Evolutionary conservation across 2,797 vertebrate genomes (phyloP).

Genomic region (Luscinia megarhynchos): DNA sequence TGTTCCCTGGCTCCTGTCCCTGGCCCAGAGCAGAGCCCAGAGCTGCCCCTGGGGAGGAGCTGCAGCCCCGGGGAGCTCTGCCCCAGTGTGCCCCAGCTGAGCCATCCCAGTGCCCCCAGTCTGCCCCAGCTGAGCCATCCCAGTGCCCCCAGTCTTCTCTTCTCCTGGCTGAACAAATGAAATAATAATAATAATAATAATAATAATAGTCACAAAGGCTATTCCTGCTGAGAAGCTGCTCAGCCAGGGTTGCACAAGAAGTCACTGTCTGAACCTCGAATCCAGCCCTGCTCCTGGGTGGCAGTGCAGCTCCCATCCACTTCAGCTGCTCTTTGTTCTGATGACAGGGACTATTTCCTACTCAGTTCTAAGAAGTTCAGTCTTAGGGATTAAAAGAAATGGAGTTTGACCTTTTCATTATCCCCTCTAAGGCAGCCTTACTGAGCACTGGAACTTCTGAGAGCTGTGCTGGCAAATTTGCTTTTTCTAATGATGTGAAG

Average conservation of each 20-base stretch:
- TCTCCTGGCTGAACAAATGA: background rate
- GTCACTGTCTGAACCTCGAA: background rate
- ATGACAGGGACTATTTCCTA: background rate
- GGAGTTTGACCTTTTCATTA: background rate
- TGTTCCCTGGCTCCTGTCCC: background rate
- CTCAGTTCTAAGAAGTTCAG: background rate
- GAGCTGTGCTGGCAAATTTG: background rate
- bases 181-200: background rate
- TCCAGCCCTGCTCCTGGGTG: background rate
- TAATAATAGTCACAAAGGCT: background rate
- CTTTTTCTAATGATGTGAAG: background rate
- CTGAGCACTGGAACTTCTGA: conserved; percentile 7
- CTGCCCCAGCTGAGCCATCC: no score
- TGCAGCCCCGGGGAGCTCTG: background rate
- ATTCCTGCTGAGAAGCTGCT: background rate
- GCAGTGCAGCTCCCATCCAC: background rate
- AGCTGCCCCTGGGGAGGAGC: background rate
- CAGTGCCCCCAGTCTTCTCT: no score
- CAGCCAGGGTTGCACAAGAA: background rate
- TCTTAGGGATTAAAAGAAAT: conserved; percentile 5
- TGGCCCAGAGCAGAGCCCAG: background rate
- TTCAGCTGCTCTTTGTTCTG: background rate
- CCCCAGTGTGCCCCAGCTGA: no score
- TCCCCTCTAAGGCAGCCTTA: background rate
- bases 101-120: no score